phyloP scores from a whole-genome alignment of 1,140 invertebrate species.

The Drosophila murphyi region DNA sequence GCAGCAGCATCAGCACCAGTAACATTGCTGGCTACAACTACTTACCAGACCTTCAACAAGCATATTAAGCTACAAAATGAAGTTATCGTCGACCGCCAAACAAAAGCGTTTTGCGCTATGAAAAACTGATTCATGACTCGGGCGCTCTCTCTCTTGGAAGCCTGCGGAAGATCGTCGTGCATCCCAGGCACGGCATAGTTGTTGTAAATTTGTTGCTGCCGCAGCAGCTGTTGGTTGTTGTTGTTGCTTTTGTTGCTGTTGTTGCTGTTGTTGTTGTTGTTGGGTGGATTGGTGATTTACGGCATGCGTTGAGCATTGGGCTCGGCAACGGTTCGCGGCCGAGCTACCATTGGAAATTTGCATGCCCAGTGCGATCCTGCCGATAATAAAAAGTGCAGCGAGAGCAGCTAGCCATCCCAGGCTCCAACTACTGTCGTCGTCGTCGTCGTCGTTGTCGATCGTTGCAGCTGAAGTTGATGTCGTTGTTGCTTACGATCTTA shows the following conservation, averaged over 20 bases:
- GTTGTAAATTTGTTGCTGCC: conserved; percentile 79
- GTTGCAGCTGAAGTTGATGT: conserved; percentile 30
- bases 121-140: conserved; percentile 81
- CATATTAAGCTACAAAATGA: conserved; percentile 82
- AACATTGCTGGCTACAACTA: conserved; percentile 58
- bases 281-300: conserved; percentile 73
- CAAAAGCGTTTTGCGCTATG: conserved; percentile 69
- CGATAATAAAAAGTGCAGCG: conserved; percentile 75
- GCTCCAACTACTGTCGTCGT: conserved; percentile 47
- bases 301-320: conserved; percentile 72
- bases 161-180: conserved; percentile 64
- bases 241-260: conserved; percentile 39
- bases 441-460: conserved; percentile 18
- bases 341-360: conserved; percentile 77
- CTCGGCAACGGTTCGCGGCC: conserved; percentile 37
- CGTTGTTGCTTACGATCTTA: conserved; percentile 71
- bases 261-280: conserved; percentile 35
- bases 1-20: conserved; percentile 8
- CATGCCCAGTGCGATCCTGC: conserved; percentile 79
- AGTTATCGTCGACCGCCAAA: conserved; percentile 68
- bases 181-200: conserved; percentile 76
- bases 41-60: conserved; percentile 77
- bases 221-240: conserved; percentile 58
- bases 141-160: conserved; percentile 17
- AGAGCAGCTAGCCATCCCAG: conserved; percentile 30